Evolutionary conservation across 2,113 vertebrate genomes (phyloP), one percentile per base, ranked within the genome.

Genomic region (Leucopsar rothschildi): DNA sequence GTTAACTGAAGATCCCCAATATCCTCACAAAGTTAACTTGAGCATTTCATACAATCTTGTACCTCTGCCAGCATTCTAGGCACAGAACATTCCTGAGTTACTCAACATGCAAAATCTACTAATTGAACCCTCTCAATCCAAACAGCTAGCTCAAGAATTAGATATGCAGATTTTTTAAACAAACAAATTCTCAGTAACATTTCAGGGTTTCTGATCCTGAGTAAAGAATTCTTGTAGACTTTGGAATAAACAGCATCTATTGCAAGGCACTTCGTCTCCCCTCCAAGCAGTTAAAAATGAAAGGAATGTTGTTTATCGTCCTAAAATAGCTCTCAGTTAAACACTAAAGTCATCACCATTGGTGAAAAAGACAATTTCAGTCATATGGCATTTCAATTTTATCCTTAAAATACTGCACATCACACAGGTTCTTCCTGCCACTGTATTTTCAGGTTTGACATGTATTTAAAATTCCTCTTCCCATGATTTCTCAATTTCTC

Each of bases 241-340:
- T 68, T 37, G 15, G 56, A 90, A 71, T 68, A 93, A 95, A 90
- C 27, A 81, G 10, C 5, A 49, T 52, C 75, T 66, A 77, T 45
- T 93, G 84, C 13, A 24, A 10, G 42, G 39, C 33, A 66, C 35
- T 86, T 44, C 8, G 21, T 61, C 25, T 77, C 64, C 19, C 37
- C 20, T 88, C 52, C 39, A 90, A 86, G 64, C 33, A 88, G 71
- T 78, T 68, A 66, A 94, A 89, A 95, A 92, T 93, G 66, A 96
- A 93, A 94, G 65, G 87, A 96, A 95, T 95, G 82, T 64, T 96
- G 88, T 92, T 96, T 92, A 90, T 87, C 37, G 79, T 70, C 79
- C 76, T 82, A 80, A 90, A 95, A 94, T 77, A 96, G 56, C 64
- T 87, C 82, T 66, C 68, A 56, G 82, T 75, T 92, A 83, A 95